Evolutionary conservation across 1,140 invertebrate species (phyloP).

Genomic region (Caenorhabditis brenneri): DNA sequence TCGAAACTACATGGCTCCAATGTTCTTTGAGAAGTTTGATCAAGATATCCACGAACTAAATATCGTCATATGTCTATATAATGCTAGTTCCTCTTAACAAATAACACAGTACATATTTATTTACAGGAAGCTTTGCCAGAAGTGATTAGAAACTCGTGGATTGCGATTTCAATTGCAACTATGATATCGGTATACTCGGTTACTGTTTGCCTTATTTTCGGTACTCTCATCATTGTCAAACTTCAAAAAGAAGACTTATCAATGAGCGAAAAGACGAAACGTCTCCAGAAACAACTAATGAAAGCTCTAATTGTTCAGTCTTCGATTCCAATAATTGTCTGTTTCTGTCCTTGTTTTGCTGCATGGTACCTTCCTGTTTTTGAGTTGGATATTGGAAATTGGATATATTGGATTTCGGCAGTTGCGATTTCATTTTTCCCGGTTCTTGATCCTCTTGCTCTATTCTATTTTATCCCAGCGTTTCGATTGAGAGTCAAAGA

Average conservation of each 20-base stretch:
- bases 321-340: neutral
- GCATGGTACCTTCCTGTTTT: neutral
- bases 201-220: neutral
- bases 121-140: neutral
- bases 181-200: neutral
- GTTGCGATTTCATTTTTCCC: neutral
- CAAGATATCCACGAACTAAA: too few species aligned
- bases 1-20: too few species aligned
- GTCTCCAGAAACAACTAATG: neutral
- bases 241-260: neutral
- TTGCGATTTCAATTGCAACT: neutral
- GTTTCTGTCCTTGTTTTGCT: neutral
- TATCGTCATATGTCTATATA: neutral
- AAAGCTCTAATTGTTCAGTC: neutral
- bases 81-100: neutral
- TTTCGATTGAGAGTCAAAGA: neutral
- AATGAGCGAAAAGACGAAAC: neutral
- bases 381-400: neutral
- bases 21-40: too few species aligned
- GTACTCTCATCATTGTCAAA: neutral
- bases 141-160: neutral
- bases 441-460: neutral
- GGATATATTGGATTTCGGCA: neutral
- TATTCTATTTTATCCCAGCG: neutral
- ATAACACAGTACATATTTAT: neutral